Percentiles rank a stretch among this genome's conserved stretches.
Evolutionary conservation across 2,888 invertebrate species (phyloP).

Genomic region (Zygogramma bicolorata): DNA sequence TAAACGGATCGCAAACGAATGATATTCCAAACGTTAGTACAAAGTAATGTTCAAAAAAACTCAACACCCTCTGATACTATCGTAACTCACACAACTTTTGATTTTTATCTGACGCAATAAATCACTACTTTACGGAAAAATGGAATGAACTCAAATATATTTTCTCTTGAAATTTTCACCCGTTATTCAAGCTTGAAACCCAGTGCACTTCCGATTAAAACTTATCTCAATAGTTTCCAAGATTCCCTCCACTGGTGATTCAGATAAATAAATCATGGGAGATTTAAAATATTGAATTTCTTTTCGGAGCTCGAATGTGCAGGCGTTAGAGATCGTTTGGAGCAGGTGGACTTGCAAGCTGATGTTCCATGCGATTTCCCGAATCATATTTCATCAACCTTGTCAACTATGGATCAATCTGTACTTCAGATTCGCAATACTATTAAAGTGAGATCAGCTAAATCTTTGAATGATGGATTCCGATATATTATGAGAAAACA

Average conservation of each 20-base stretch:
- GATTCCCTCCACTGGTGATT: constrained; percentile 25
- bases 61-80: neutral
- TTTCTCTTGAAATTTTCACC: neutral
- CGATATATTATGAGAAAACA: neutral
- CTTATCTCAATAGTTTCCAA: constrained; percentile 28
- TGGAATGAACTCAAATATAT: constrained; percentile 5
- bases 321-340: constrained; percentile 22
- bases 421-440: neutral
- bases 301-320: constrained; percentile 20
- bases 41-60: too few relatives aligned
- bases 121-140: neutral
- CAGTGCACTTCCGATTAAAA: constrained; percentile 28
- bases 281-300: constrained; percentile 36
- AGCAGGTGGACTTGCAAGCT: constrained; percentile 24
- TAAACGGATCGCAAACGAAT: too few relatives aligned
- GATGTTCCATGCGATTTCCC: constrained; percentile 24
- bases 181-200: constrained; percentile 18
- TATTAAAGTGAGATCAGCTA: constrained; percentile 16
- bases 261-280: constrained; percentile 36
- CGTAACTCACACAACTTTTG: neutral
- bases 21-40: too few relatives aligned
- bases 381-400: constrained; percentile 31
- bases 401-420: constrained; percentile 31
- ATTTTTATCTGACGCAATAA: neutral
- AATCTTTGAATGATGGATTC: constrained; percentile 22